Evolutionary conservation across 2,113 vertebrate genomes (phyloP).

Genomic region (Onychorhynchus coronatus): DNA sequence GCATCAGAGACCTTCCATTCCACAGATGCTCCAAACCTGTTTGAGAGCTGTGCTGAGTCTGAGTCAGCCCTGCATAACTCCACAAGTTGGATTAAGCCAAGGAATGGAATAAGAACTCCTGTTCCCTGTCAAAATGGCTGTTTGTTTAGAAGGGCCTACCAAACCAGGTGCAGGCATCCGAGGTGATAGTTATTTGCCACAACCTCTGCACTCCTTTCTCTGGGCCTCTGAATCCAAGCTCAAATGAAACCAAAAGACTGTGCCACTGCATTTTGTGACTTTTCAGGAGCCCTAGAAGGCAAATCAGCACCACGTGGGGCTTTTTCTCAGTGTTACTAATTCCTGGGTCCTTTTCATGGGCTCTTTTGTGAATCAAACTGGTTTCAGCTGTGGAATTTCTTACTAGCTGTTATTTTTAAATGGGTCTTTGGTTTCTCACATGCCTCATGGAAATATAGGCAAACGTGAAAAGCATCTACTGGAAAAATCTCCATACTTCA

Average conservation of each 20-base stretch:
- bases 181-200: neutral
- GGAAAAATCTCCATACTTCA: constrained; percentile 36
- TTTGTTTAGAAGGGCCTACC: neutral
- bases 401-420: constrained; percentile 42
- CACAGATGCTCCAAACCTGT: neutral
- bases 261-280: neutral
- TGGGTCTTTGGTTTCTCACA: neutral
- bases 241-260: neutral
- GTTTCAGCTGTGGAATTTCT: neutral
- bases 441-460: constrained; percentile 19
- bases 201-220: neutral
- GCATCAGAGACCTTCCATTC: neutral
- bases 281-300: neutral
- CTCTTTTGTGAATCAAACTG: neutral
- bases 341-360: neutral
- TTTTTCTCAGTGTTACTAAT: neutral
- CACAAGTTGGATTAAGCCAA: neutral
- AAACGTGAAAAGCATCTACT: constrained; percentile 35
- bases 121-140: neutral
- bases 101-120: neutral
- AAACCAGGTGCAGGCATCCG: neutral
- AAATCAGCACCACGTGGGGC: neutral
- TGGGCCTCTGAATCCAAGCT: neutral
- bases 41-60: neutral
- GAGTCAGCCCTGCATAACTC: neutral